Evolutionary conservation across 2,888 invertebrate species (phyloP).

Genomic region (Euspilapteryx auroguttella): DNA sequence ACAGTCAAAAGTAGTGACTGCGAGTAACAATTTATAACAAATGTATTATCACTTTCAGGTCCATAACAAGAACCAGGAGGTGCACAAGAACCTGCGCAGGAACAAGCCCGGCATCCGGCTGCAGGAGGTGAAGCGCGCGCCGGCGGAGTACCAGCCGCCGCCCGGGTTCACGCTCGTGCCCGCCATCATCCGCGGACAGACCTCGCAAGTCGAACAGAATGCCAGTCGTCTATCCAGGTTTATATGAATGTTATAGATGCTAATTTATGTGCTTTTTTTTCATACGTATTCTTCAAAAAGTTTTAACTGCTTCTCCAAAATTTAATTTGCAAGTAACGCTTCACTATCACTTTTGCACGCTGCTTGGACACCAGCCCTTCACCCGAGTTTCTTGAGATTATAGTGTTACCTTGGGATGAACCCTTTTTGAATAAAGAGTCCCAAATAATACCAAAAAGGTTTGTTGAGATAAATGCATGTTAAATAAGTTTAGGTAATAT

Average conservation of each 20-base stretch:
- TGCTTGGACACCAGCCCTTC: conserved; percentile 36
- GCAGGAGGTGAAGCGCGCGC: conserved; percentile 54
- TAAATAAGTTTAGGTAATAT: too few species aligned
- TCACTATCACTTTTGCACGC: conserved; percentile 3
- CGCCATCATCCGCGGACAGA: conserved; percentile 42
- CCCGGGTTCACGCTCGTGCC: conserved; percentile 65
- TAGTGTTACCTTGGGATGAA: conserved; percentile 62
- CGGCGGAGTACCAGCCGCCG: conserved; percentile 62
- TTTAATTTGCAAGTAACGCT: too few species aligned
- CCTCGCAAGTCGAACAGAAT: conserved; percentile 31
- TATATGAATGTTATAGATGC: neutral
- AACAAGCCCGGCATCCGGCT: conserved; percentile 64
- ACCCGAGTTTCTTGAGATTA: conserved; percentile 57
- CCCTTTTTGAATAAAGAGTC: conserved; percentile 40
- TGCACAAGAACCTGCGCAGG: conserved; percentile 65
- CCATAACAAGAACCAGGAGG: conserved; percentile 67
- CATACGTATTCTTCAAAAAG: too few species aligned
- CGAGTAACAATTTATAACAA: too few species aligned
- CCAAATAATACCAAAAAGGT: conserved; percentile 19
- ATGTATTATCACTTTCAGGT: conserved; percentile 59
- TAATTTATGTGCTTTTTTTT: too few species aligned
- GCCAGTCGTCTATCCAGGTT: conserved; percentile 45
- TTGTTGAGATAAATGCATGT: too few species aligned
- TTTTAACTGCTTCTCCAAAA: too few species aligned
- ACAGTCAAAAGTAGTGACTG: too few species aligned